Percentiles rank a stretch among this genome's conserved stretches.
These are phyloP conservation scores for Forbesichthys papilliferus DNA, from an alignment of 2,113 vertebrate species.

Conservation along the genomic window DNA sequence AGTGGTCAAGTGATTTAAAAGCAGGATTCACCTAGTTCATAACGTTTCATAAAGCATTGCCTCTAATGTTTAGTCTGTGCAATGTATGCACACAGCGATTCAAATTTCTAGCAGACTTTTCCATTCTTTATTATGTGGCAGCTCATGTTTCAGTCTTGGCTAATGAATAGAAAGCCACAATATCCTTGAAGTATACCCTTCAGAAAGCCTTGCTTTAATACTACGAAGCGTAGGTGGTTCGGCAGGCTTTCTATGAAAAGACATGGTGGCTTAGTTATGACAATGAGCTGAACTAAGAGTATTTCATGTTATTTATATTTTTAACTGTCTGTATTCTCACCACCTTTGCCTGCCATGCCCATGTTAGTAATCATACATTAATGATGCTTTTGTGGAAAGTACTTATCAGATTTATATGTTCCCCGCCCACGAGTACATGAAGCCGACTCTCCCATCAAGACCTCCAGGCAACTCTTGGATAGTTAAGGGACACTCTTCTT, in stretches of 20 bases:
- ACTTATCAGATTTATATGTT: constrained; percentile 66
- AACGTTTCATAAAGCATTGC: too few species aligned
- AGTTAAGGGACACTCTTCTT: constrained; percentile 74
- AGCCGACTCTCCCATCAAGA: constrained; percentile 33
- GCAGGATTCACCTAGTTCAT: too few species aligned
- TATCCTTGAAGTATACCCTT: constrained; percentile 69
- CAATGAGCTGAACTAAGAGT: constrained; percentile 71
- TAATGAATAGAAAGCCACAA: constrained; percentile 58
- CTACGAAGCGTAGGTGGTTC: constrained; percentile 68
- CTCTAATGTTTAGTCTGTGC: too few species aligned
- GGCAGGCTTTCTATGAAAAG: constrained; percentile 57
- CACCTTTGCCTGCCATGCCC: constrained; percentile 48
- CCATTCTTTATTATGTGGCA: constrained; percentile 54
- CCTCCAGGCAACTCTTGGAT: constrained; percentile 55
- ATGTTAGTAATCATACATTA: constrained; percentile 70
- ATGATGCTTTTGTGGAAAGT: constrained; percentile 67
- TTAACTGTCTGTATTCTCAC: constrained; percentile 55
- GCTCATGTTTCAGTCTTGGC: constrained; percentile 58
- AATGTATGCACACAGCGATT: too few species aligned
- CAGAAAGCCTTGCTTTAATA: constrained; percentile 61
- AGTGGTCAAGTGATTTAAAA: too few species aligned
- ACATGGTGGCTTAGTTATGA: constrained; percentile 70
- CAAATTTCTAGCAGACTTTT: too few species aligned
- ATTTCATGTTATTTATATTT: constrained; percentile 73
- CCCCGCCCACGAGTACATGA: constrained; percentile 51